Evolutionary conservation across 2,797 vertebrate genomes (phyloP).

Genomic region (Acanthurus lineatus): DNA sequence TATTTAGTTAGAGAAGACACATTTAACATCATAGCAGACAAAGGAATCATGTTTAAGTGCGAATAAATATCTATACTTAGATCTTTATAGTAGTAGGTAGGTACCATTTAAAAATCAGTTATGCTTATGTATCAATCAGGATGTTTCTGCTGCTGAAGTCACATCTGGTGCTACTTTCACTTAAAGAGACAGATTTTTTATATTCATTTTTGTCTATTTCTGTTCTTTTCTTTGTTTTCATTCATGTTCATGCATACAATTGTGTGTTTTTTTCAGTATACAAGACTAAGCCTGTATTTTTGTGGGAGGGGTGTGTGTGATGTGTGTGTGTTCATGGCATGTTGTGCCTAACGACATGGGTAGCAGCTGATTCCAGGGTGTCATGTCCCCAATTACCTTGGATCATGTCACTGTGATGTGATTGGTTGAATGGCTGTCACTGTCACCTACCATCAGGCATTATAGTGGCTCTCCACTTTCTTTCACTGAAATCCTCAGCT

Average conservation of each 20-base stretch:
- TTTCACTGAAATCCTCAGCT: constrained; percentile 1
- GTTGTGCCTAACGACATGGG: constrained; percentile 21
- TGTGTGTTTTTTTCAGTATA: not conserved
- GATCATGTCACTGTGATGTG: constrained; percentile 75
- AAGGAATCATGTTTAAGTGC: not conserved
- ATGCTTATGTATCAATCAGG: not conserved
- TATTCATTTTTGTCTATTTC: not conserved
- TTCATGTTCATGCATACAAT: not conserved
- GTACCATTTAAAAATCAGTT: not conserved
- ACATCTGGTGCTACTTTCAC: not conserved
- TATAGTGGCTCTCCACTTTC: constrained; percentile 1
- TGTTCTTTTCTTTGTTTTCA: not conserved
- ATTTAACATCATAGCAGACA: not conserved
- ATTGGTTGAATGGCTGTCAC: constrained; percentile 66
- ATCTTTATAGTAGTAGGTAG: not conserved
- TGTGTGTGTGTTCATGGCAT: not conserved
- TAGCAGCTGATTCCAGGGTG: constrained; percentile 69
- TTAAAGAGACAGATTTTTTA: not conserved
- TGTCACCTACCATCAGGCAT: constrained; percentile 50
- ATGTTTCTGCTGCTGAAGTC: not conserved
- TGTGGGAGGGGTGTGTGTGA: not conserved
- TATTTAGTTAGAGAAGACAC: too few relatives aligned
- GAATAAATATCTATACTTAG: not conserved
- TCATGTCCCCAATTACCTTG: constrained; percentile 70
- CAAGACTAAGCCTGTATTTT: not conserved